Conservation (phyloP, 2,797 vertebrate species). For the Pseudochromis fuscus region DNA sequence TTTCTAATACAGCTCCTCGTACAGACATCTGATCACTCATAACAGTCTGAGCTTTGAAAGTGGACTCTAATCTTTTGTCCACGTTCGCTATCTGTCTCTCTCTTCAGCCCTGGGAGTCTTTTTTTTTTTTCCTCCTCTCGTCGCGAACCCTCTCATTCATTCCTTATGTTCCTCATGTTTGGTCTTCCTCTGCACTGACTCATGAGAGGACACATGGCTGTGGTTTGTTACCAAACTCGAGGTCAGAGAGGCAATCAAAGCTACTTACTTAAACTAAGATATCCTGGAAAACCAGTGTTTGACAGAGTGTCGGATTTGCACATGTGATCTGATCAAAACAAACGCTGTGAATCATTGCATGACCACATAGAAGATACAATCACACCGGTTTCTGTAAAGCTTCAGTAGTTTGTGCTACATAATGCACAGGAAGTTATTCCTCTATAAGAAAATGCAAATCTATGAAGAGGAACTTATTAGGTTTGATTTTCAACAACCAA, state of each 20-base stretch:
- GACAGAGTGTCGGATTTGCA: conserved; percentile 46
- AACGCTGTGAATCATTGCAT: conserved; percentile 38
- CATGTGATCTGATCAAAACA: conserved; percentile 36
- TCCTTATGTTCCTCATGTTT: conserved; percentile 68
- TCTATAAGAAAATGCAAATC: conserved; percentile 43
- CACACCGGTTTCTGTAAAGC: conserved; percentile 50
- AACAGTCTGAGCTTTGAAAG: conserved; percentile 63
- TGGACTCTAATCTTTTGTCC: conserved; percentile 49
- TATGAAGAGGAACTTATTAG: conserved; percentile 20
- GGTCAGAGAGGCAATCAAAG: conserved; percentile 63
- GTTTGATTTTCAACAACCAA: conserved; percentile 50
- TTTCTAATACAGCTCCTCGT: conserved; percentile 61
- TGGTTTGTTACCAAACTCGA: conserved; percentile 49
- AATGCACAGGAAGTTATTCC: conserved; percentile 26
- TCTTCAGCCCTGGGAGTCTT: conserved; percentile 41
- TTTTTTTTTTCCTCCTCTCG: background rate
- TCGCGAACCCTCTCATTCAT: conserved; percentile 54
- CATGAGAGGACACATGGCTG: conserved; percentile 50
- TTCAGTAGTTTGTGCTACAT: conserved; percentile 38
- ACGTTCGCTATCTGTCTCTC: conserved; percentile 41
- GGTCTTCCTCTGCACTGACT: conserved; percentile 59
- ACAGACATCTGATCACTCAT: conserved; percentile 59
- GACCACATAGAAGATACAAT: conserved; percentile 43
- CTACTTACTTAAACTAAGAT: conserved; percentile 42
- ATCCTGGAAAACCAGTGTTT: conserved; percentile 40